phyloP scores from a whole-genome alignment of 2,113 vertebrate genomes.

The Nothobranchius kuhntae region DNA sequence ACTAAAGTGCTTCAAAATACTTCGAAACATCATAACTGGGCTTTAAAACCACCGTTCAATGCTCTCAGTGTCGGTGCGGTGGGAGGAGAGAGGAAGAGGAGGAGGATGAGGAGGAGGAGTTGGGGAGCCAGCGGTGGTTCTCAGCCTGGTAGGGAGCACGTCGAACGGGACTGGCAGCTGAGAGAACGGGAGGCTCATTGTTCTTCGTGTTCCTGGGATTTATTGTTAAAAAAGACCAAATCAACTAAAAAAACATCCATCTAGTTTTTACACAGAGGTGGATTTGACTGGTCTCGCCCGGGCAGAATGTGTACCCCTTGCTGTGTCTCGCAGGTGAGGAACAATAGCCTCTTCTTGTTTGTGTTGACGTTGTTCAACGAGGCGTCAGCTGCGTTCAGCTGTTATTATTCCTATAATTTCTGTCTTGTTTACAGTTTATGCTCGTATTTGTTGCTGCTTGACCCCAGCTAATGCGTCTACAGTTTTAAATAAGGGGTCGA shows the following conservation, averaged over 20 bases:
- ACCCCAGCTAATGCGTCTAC: neutral
- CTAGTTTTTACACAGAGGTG: slow-evolving; percentile 6
- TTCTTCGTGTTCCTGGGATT: slow-evolving; percentile 26
- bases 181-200: slow-evolving; percentile 22
- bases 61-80: slow-evolving; percentile 10
- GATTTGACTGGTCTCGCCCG: slow-evolving; percentile 3
- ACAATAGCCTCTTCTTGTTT: neutral
- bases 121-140: neutral
- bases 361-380: neutral
- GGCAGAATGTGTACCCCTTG: slow-evolving; percentile 70
- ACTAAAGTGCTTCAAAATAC: neutral
- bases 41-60: neutral
- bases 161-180: slow-evolving; percentile 8
- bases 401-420: too few species aligned
- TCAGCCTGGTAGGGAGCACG: neutral
- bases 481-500: neutral
- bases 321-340: slow-evolving; percentile 80
- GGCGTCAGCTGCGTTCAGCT: too few species aligned
- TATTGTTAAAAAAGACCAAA: slow-evolving; percentile 28
- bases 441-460: neutral
- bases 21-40: neutral
- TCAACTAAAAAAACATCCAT: slow-evolving; percentile 15
- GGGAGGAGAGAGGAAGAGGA: slow-evolving; percentile 33
- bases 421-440: slow-evolving; percentile 11
- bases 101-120: neutral